Evolutionary conservation across 2,113 vertebrate genomes (phyloP).

Genomic region (Morone saxatilis): DNA sequence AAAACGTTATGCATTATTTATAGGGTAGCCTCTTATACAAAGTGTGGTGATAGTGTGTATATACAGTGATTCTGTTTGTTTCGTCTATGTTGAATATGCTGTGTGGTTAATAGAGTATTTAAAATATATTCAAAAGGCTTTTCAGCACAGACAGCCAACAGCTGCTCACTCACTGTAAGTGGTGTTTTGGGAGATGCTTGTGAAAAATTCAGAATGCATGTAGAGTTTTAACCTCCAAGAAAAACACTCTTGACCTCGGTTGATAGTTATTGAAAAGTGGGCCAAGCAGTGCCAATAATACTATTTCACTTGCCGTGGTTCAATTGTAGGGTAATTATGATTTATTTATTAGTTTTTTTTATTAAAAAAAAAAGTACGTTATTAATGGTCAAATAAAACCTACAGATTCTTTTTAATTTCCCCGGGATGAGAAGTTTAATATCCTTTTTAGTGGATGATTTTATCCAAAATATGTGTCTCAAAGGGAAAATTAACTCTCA

Average conservation of each 20-base stretch:
- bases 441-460: slow-evolving; percentile 1
- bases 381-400: slow-evolving; percentile 9
- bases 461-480: slow-evolving; percentile 9
- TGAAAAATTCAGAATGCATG: not conserved
- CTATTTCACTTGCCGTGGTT: not conserved
- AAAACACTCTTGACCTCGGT: slow-evolving; percentile 17
- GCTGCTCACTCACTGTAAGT: not conserved
- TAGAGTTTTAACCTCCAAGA: not conserved
- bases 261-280: slow-evolving; percentile 16
- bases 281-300: slow-evolving; percentile 2
- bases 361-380: not conserved
- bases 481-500: slow-evolving; percentile 13
- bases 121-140: slow-evolving; percentile 8
- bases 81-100: not conserved
- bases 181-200: slow-evolving; percentile 26
- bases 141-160: not conserved
- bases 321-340: slow-evolving; percentile 1
- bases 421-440: not conserved
- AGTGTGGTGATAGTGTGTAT: not conserved
- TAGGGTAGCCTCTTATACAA: not conserved
- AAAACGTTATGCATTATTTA: too few relatives aligned
- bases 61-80: not conserved
- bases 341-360: not conserved
- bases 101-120: not conserved
- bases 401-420: not conserved